These are phyloP conservation scores for Chouioia cunea DNA, from an alignment of 2,888 invertebrate genomes.

Conservation along the genomic window DNA sequence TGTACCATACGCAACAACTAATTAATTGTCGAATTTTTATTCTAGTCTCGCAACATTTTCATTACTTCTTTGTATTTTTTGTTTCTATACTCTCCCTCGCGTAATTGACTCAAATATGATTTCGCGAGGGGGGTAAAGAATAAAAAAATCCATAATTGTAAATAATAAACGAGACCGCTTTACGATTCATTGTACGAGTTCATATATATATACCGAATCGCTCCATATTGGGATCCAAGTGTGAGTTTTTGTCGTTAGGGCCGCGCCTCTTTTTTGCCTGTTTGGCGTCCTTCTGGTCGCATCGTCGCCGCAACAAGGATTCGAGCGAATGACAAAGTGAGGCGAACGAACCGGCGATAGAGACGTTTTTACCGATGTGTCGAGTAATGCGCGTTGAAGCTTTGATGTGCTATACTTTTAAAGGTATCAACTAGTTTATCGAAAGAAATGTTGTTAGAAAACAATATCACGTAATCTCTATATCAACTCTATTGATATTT, in stretches of 20 bases:
- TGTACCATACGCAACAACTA: slow-evolving; percentile 20
- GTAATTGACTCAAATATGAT: slow-evolving; percentile 34
- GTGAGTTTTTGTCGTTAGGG: no score
- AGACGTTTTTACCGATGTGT: slow-evolving; percentile 23
- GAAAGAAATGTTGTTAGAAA: no score
- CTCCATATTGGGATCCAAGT: slow-evolving; percentile 58
- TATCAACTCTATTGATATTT: no score
- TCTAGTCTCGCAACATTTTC: slow-evolving; percentile 24
- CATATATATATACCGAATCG: slow-evolving; percentile 52
- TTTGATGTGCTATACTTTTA: slow-evolving; percentile 26
- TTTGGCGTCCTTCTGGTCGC: slow-evolving; percentile 1
- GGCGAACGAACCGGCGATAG: slow-evolving; percentile 7
- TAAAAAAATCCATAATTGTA: slow-evolving; percentile 65
- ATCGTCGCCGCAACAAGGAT: neutral
- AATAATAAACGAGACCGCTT: slow-evolving; percentile 62
- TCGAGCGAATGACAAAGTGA: slow-evolving; percentile 18
- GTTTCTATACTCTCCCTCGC: neutral
- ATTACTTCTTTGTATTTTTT: neutral
- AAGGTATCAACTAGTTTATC: slow-evolving; percentile 27
- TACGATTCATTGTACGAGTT: slow-evolving; percentile 42
- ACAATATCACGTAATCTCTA: no score
- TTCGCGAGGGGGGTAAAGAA: slow-evolving; percentile 34
- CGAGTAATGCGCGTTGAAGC: neutral
- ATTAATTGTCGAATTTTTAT: slow-evolving; percentile 39
- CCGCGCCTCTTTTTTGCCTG: slow-evolving; percentile 27